Evolutionary conservation across 2,888 invertebrate species (phyloP), one percentile per base, ranked within the genome.

Genomic region (Agrotis ipsilon): DNA sequence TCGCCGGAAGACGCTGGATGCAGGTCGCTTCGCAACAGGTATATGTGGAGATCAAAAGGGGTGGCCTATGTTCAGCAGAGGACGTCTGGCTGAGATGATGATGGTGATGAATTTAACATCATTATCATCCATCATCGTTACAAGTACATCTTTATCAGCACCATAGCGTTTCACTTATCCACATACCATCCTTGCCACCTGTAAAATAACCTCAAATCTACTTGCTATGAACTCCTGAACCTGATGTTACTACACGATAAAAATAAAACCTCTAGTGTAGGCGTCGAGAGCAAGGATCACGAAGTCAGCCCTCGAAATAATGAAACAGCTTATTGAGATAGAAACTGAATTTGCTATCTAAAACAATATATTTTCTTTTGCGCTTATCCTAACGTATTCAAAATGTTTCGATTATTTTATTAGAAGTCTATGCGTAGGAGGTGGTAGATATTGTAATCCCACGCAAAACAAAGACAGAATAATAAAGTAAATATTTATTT

Each of bases 331-430:
- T 68, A 49, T 24, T 14, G 19, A 51, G 24, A 19, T 52, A 49
- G 27, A 27, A 54, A 55, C 16, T 24, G 24, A 65, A 62, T 60
- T 64, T 67, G 13, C 52, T 54, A 27, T 39, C 46, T 16, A 0
- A 66, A 65, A 68, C 5, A 60, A 60, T 59, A 32, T 67, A 55
- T 64, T 81, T 63, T 64, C 59, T 48, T 58, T 59, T 27, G 39
- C 21, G 48, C 58, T 60, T 24, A 60, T 73, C 39, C 7, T 59
- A 52, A 57, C 51, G 32, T 65, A 27, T 11, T 54, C n/a, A 45
- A 19, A 71, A 55, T 46, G 27, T 60, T 74, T 71, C 14, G 21
- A 70, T 55, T 43, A 43, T 71, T 54, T 68, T 80, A 68, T 46
- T 24, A 52, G 48, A 54, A 11, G 27, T 62, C 1, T 52, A 24